Evolutionary conservation across 2,888 invertebrate genomes (phyloP), one percentile per base, ranked within the genome.

Genomic region (Leptinotarsa juncta): DNA sequence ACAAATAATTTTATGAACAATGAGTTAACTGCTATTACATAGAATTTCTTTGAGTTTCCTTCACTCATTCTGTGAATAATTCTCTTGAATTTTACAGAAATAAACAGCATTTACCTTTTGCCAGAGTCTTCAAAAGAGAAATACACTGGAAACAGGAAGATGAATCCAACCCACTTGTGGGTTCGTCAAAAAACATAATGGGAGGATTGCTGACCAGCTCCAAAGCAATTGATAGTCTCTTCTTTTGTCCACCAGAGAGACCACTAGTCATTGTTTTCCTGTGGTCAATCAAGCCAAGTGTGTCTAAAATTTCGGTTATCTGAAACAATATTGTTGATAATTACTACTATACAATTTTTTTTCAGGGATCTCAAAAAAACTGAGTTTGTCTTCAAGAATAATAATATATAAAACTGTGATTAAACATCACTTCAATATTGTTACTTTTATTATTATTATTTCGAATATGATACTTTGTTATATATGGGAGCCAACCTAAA

Each of bases 181-280:
- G 98, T 88, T 98, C 98, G 87, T 98, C 98, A 87, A 98, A 97
- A 89, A 98, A 98, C 97, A 98, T 97, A 78, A 98, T 94, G 0
- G 98, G 97, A 14, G 98, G 98, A 88, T 98, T 98, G 89, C 97
- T 97, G 80, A 98, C 97, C 81, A 98, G 90, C 88, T 98, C 98
- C 79, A 97, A 89, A 20, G 97, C 98, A 77, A 98, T 98, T 0
- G 97, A 97, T 2, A 98, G 91, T 81, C 98, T 93, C 86, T 98
- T 98, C 88, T 97, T 95, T 87, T 98, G 97, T 1, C 98, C 98
- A 26, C 98, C 98, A 0, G 97, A 97, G 67, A 98, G 91, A 85
- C 96, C 96, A 78, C 94, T 94, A 18, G 97, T 96, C 92, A 97
- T 94, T 1, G 97, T 98, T 85, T 93, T 93, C 83, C 94, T 92